phyloP scores from a whole-genome alignment of 2,888 invertebrate species.

The Drosophila maculinotata region DNA sequence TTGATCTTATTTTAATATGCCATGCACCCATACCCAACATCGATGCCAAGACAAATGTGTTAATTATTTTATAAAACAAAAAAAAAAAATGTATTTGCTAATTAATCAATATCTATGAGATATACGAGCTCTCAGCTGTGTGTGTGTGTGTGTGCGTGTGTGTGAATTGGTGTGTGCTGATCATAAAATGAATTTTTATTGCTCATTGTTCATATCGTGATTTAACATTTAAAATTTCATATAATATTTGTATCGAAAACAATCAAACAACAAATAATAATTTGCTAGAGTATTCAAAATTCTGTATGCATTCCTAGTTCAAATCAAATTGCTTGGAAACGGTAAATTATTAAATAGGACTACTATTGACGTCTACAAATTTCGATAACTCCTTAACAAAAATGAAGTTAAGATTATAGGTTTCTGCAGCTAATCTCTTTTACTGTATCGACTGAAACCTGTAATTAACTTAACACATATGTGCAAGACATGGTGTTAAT shows the following conservation, averaged over 20 bases:
- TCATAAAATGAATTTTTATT: constrained; percentile 42
- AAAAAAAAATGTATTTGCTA: constrained; percentile 42
- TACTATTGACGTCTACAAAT: no score
- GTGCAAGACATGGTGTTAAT: constrained; percentile 57
- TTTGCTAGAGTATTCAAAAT: not conserved
- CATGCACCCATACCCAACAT: constrained; percentile 3
- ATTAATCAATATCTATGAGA: constrained; percentile 46
- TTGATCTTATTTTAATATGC: constrained; percentile 32
- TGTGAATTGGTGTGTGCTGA: constrained; percentile 10
- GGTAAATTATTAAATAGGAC: no score
- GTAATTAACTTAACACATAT: constrained; percentile 67
- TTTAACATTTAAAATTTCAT: constrained; percentile 41
- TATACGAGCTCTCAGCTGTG: constrained; percentile 7
- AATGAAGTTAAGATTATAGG: not conserved
- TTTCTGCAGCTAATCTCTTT: not conserved
- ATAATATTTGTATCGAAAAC: not conserved
- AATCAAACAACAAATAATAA: no score
- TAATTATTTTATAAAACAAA: constrained; percentile 52
- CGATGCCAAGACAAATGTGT: constrained; percentile 29
- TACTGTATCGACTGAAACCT: constrained; percentile 1
- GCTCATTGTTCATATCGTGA: constrained; percentile 42
- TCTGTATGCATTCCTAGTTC: no score
- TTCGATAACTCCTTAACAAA: not conserved
- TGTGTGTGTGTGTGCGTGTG: constrained; percentile 30
- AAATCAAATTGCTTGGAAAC: no score